Evolutionary conservation across 2,113 vertebrate genomes (phyloP), one percentile per base, ranked within the genome.

Genomic region (Pelusios castaneus): DNA sequence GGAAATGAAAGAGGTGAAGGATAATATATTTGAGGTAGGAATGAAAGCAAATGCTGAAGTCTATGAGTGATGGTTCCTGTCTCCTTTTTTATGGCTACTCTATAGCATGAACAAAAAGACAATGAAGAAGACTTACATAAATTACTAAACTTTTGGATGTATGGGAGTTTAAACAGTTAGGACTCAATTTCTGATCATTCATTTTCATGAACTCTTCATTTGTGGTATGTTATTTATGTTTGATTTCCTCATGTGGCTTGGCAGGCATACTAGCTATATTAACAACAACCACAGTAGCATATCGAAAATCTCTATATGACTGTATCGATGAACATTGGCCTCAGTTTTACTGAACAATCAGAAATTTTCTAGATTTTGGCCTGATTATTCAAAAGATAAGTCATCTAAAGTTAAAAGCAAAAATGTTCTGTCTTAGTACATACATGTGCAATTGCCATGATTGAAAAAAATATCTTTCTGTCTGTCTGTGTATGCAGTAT

Each of bases 1-100:
- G 81, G 7, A 89, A 93, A 81, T 87, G 22, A 81, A 92, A 77
- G 25, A 54, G 1, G 14, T 58, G 29, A 86, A 88, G 75, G 38
- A 78, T n/a, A 63, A n/a, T 73, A 38, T 3, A 1, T 84, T 34
- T 75, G 17, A 84, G 60, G 5, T 3, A 0, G 1, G 47, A 75
- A 22, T 52, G 60, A 79, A 86, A 81, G 3, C 43, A 6, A 84
- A 77, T 55, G 2, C 12, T 79, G 14, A 82, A 79, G 4, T 67
- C 6, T 25, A 10, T 45, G 17, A 49, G 16, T 45, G 88, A 90
- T n/a, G 54, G 24, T 38, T 58, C 4, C 19, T 84, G 5, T 21
- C 16, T 75, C 4, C 24, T 86, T 3, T 3, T 82, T 80, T 76
- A 43, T 8, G 31, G 5, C 14, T 73, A 10, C 31, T 8, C 78